Evolutionary conservation across 2,888 invertebrate genomes (phyloP).

Genomic region (Syrphus vitripennis): DNA sequence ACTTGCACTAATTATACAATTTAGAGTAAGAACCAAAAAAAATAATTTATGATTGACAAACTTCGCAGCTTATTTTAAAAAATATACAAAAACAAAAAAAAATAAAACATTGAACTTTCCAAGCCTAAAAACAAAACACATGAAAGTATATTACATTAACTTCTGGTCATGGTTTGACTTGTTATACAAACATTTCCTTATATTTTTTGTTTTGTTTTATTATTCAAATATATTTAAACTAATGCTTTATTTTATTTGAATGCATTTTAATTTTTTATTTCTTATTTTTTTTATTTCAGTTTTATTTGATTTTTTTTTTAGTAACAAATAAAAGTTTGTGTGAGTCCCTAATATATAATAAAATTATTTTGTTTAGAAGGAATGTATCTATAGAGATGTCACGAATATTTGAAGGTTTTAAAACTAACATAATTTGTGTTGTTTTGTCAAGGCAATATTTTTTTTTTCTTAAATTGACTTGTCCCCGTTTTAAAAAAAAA

Average conservation of each 20-base stretch:
- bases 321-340: conserved; percentile 37
- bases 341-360: conserved; percentile 6
- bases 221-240: conserved; percentile 27
- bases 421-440: conserved; percentile 59
- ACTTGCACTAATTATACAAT: conserved; percentile 16
- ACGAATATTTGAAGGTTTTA: not conserved
- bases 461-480: conserved; percentile 9
- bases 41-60: not conserved
- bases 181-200: conserved; percentile 40
- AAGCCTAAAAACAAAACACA: conserved; percentile 38
- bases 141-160: conserved; percentile 49
- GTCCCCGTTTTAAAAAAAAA: not conserved
- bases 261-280: conserved; percentile 1
- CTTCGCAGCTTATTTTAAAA: conserved; percentile 7
- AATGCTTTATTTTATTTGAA: conserved; percentile 31
- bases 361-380: conserved; percentile 12
- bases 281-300: not conserved
- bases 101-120: conserved; percentile 41
- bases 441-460: conserved; percentile 57
- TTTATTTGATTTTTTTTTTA: conserved; percentile 22
- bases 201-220: not conserved
- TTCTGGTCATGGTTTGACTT: conserved; percentile 77
- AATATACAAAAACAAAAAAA: conserved; percentile 2
- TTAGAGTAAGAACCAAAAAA: not conserved
- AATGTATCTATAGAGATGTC: conserved; percentile 26